These are phyloP conservation scores for Ophthalmotilapia sp. DNA, from an alignment of 2,113 vertebrate species.

Conservation along the genomic window DNA sequence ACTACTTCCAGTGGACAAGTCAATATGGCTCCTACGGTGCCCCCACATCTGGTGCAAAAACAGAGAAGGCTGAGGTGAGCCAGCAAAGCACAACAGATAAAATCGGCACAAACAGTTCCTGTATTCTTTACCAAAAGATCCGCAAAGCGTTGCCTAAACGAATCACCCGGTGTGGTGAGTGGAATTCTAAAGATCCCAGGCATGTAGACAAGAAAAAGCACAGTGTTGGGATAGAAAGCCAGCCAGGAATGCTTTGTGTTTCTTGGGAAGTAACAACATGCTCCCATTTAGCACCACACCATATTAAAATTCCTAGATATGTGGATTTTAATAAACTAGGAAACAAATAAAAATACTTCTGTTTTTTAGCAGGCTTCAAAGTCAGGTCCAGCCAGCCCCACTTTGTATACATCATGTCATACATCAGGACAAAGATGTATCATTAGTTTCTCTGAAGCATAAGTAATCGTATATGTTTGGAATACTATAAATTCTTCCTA, in stretches of 20 bases:
- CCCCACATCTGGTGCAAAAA: slow-evolving; percentile 82
- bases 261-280: not conserved
- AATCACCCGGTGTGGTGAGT: not conserved
- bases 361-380: not conserved
- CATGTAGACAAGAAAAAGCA: not conserved
- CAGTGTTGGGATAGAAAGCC: slow-evolving; percentile 4
- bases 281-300: not conserved
- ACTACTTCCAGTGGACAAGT: slow-evolving; percentile 98
- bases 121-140: not conserved
- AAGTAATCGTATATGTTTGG: not conserved
- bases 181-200: slow-evolving; percentile 25
- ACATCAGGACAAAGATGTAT: not conserved
- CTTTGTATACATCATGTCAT: not conserved
- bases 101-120: not conserved
- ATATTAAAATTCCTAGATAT: not conserved
- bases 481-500: not conserved
- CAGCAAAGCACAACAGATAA: not conserved
- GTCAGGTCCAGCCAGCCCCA: not conserved
- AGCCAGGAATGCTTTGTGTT: slow-evolving; percentile 31
- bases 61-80: not conserved
- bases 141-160: not conserved
- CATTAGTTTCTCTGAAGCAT: not conserved
- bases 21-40: slow-evolving; percentile 95
- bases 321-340: not conserved
- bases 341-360: not conserved